A percentile compares a stretch with the other conserved stretches of the same genome.
These are phyloP conservation scores for Liolophura sinensis DNA, from an alignment of 1,140 invertebrate species.

Conservation along the genomic window DNA sequence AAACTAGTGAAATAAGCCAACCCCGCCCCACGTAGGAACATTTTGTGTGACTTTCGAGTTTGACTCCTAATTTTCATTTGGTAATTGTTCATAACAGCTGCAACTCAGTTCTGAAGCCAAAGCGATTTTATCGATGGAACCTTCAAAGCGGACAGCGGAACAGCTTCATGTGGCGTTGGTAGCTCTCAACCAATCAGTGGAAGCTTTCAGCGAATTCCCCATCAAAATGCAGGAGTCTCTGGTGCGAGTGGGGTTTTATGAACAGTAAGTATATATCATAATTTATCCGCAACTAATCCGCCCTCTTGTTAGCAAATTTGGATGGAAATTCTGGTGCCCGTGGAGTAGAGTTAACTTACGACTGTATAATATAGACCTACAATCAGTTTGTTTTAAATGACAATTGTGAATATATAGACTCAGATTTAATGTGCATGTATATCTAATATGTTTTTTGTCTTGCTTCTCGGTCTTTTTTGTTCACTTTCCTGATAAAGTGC, in stretches of 20 bases:
- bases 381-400: too few species aligned
- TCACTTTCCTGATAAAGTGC: too few species aligned
- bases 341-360: too few species aligned
- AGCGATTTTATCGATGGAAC: conserved; percentile 42
- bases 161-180: conserved; percentile 45
- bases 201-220: conserved; percentile 53
- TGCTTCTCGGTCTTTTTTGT: too few species aligned
- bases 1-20: neutral
- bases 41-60: neutral
- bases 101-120: conserved; percentile 49
- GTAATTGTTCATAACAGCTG: conserved; percentile 23
- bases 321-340: too few species aligned
- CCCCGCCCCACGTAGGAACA: neutral
- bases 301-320: too few species aligned
- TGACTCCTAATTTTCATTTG: neutral
- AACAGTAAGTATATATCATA: conserved; percentile 39
- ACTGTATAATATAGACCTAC: too few species aligned
- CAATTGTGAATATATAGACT: neutral
- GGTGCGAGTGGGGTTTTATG: conserved; percentile 50
- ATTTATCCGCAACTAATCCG: too few species aligned
- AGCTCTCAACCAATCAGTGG: conserved; percentile 44
- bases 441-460: too few species aligned
- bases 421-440: too few species aligned
- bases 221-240: conserved; percentile 51
- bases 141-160: conserved; percentile 38